A percentile compares a stretch with the other conserved stretches of the same genome.
These are phyloP conservation scores for Romanogobio albipinnatus DNA, from an alignment of 2,113 vertebrate species.

Conservation along the genomic window DNA sequence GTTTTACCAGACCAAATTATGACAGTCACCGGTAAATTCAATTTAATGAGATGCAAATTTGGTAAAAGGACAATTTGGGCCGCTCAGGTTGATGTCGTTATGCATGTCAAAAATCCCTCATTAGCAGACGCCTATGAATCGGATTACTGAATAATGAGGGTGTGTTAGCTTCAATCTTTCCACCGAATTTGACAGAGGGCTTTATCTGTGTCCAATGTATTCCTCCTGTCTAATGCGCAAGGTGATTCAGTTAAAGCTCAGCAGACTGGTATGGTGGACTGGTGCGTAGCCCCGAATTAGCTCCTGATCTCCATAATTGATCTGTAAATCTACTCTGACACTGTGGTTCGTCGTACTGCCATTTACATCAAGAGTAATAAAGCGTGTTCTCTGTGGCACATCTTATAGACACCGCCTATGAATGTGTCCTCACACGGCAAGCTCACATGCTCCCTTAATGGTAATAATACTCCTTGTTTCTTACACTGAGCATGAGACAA, in stretches of 20 bases:
- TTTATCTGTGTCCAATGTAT: conserved; percentile 45
- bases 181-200: conserved; percentile 50
- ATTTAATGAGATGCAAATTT: conserved; percentile 70
- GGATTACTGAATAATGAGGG: conserved; percentile 56
- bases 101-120: conserved; percentile 54
- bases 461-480: conserved; percentile 13
- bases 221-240: conserved; percentile 29
- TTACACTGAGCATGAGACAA: conserved; percentile 18
- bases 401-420: neutral
- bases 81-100: conserved; percentile 48
- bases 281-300: conserved; percentile 34
- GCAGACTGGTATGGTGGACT: conserved; percentile 17
- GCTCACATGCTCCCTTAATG: neutral
- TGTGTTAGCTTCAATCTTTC: conserved; percentile 49
- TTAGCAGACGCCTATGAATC: conserved; percentile 51
- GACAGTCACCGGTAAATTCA: conserved; percentile 65
- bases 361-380: conserved; percentile 43
- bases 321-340: conserved; percentile 50
- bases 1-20: conserved; percentile 58
- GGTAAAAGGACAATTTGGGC: conserved; percentile 59
- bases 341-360: conserved; percentile 17
- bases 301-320: conserved; percentile 48
- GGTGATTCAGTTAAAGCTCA: conserved; percentile 40
- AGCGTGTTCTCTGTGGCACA: neutral
- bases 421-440: neutral